Conservation (phyloP, 1,140 invertebrate genomes). For the Babylonia areolata region DNA sequence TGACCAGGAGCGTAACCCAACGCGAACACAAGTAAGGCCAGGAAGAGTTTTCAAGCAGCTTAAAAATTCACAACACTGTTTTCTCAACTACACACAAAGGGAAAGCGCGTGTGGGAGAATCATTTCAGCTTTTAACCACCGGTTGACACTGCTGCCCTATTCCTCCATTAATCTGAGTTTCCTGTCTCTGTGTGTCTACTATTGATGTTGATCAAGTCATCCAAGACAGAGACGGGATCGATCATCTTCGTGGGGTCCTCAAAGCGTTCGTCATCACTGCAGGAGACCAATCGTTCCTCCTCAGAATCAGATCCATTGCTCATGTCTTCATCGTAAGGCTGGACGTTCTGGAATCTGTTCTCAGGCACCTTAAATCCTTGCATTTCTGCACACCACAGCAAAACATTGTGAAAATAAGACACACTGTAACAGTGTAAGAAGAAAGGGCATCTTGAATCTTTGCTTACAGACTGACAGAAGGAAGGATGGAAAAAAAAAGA, state of each 20-base stretch:
- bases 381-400: neutral
- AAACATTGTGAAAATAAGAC: neutral
- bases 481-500: no score
- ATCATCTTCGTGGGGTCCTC: neutral
- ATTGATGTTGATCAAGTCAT: neutral
- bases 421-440: neutral
- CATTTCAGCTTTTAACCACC: no score
- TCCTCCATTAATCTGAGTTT: neutral
- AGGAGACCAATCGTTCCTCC: neutral
- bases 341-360: neutral
- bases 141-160: neutral
- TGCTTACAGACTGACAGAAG: no score
- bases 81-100: no score
- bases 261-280: slow-evolving; percentile 24
- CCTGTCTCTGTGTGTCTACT: neutral
- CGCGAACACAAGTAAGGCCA: no score
- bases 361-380: neutral
- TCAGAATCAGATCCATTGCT: neutral
- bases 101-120: no score
- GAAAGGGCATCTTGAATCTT: no score
- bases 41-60: neutral
- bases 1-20: no score
- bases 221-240: neutral
- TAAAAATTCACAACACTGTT: neutral
- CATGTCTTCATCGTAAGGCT: neutral